Base-by-base conservation (phyloP, 2,113 vertebrate genomes). In the Suncus etruscus region DNA sequence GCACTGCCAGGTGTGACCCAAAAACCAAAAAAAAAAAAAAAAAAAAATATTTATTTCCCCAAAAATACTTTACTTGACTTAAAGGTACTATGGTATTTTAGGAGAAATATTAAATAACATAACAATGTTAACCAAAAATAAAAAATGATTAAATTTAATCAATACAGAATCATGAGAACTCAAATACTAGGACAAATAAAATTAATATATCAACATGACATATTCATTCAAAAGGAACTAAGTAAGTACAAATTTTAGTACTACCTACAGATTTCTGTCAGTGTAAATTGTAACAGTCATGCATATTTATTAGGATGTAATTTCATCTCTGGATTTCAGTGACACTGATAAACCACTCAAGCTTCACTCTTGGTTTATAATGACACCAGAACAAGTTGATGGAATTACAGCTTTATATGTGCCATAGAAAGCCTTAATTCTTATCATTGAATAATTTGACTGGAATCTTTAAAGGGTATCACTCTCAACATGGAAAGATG, bases 301-400 rank as follows among this genome's bases (percentile, higher is more conserved):
- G 69, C 78, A 95, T 94, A 94, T 96, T 96, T 93, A 97, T 92
- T 89, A 96, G 93, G 90, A 95, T 96, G 95, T 92, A 73, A 95
- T 96, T 96, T 96, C 92, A 95, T 86, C 95, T 94, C 90, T 95
- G 93, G 91, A 95, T 95, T 96, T 95, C 89, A 95, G 75, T 94
- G 80, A 96, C 90, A 91, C 82, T 25, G 78, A 96, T 96, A 96
- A 95, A 95, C 90, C 92, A 95, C 75, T 96, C 93, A 91, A 93
- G 48, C 95, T 95, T 95, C 72, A 93, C 83, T 94, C 85, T 85
- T 86, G 80, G 95, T 95, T 97, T 90, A 90, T 90, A 93, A 72
- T 92, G 92, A 89, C 94, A 94, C 47, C 18, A 94, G 95, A 96
- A 96, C 27, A 83, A 92, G 92, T 80, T 95, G 96, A 95, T 94